Evolutionary conservation across 2,797 vertebrate genomes (phyloP).

Genomic region (Microctenopoma stevenorrisi): DNA sequence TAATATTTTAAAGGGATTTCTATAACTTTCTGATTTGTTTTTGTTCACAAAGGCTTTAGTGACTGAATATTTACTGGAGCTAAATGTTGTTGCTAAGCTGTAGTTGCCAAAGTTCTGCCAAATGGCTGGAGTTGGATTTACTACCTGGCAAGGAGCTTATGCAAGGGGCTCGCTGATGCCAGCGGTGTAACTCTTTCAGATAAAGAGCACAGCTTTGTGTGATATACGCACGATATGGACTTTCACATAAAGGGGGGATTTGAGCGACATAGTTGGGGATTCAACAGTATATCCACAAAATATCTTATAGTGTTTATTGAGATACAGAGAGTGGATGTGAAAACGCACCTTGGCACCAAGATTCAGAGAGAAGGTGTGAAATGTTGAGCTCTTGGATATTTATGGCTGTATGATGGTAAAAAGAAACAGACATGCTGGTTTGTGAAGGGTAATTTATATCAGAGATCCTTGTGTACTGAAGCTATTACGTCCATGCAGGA

Average conservation of each 20-base stretch:
- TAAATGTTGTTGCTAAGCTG: slow-evolving; percentile 50
- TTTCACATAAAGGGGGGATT: slow-evolving; percentile 15
- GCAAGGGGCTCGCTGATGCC: slow-evolving; percentile 16
- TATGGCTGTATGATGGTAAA: slow-evolving; percentile 45
- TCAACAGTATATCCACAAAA: slow-evolving; percentile 10
- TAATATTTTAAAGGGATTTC: slow-evolving; percentile 37
- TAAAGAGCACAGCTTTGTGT: slow-evolving; percentile 31
- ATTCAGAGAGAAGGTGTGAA: slow-evolving; percentile 32
- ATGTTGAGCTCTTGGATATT: slow-evolving; percentile 50
- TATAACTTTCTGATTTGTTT: slow-evolving; percentile 35
- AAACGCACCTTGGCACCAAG: slow-evolving; percentile 29
- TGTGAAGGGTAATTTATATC: slow-evolving; percentile 60
- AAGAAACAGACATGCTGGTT: slow-evolving; percentile 43
- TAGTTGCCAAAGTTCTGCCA: slow-evolving; percentile 47
- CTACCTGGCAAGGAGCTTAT: slow-evolving; percentile 50
- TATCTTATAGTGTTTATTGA: slow-evolving; percentile 25
- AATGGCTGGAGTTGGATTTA: slow-evolving; percentile 47
- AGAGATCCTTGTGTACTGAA: slow-evolving; percentile 50
- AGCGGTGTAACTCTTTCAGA: slow-evolving; percentile 46
- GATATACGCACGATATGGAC: slow-evolving; percentile 11
- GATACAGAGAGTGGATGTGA: background rate
- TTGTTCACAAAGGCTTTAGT: slow-evolving; percentile 29
- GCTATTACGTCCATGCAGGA: slow-evolving; percentile 45
- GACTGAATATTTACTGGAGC: slow-evolving; percentile 57
- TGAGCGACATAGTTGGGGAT: slow-evolving; percentile 1